A percentile compares a stretch with the other conserved stretches of the same genome.
Evolutionary conservation across 2,797 vertebrate species (phyloP).

Genomic region (Danio jaintianensis): DNA sequence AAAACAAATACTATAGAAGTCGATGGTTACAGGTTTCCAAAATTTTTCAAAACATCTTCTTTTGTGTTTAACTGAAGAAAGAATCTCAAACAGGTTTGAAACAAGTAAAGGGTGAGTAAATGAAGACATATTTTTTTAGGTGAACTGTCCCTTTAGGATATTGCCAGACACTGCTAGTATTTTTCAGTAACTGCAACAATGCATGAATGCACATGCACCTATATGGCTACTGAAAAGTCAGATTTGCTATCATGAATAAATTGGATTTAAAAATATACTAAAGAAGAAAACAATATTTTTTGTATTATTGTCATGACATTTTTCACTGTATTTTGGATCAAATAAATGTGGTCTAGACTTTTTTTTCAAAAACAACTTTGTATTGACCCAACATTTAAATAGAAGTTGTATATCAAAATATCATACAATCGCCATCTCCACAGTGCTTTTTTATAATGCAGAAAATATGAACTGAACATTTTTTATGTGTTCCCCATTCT

Average conservation of each 20-base stretch:
- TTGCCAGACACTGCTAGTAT: too few species aligned
- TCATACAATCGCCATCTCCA: not conserved
- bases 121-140: too few species aligned
- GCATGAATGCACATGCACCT: too few species aligned
- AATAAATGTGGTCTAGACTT: not conserved
- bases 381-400: not conserved
- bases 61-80: too few species aligned
- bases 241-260: not conserved
- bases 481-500: not conserved
- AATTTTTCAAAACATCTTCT: too few species aligned
- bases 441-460: not conserved
- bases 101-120: too few species aligned
- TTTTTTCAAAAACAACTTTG: not conserved
- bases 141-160: too few species aligned
- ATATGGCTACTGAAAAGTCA: not conserved
- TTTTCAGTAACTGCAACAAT: too few species aligned
- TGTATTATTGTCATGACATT: not conserved
- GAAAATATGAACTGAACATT: not conserved
- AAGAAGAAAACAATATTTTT: not conserved
- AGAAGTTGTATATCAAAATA: not conserved
- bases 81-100: too few species aligned
- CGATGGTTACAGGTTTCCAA: too few species aligned
- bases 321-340: not conserved
- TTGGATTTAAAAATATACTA: not conserved
- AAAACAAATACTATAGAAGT: too few species aligned